phyloP scores from a whole-genome alignment of 1,140 invertebrate genomes.

The Cylas formicarius region DNA sequence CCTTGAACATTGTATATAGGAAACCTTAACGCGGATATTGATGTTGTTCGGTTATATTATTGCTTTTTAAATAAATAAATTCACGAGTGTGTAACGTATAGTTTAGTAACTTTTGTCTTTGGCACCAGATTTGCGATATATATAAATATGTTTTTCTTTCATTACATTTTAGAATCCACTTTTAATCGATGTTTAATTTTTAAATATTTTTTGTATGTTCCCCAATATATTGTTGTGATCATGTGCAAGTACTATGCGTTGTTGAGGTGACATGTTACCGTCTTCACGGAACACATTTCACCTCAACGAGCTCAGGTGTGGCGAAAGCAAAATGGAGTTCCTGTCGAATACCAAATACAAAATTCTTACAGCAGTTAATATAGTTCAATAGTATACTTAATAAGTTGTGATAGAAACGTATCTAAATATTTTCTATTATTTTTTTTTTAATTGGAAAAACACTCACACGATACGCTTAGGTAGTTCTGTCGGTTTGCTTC shows the following conservation, averaged over 20 bases:
- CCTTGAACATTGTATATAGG: too few species aligned
- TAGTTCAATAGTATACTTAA: conserved; percentile 31
- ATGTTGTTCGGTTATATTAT: too few species aligned
- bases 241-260: too few species aligned
- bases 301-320: too few species aligned
- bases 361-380: conserved; percentile 15
- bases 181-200: conserved; percentile 36
- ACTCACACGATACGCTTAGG: conserved; percentile 32
- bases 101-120: conserved; percentile 40
- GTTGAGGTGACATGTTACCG: too few species aligned
- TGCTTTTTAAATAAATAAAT: too few species aligned
- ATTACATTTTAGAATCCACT: conserved; percentile 35
- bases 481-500: conserved; percentile 29
- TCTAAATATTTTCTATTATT: conserved; percentile 35
- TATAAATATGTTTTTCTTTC: conserved; percentile 14
- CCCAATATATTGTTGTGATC: conserved; percentile 37
- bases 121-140: conserved; percentile 37
- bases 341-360: conserved; percentile 7
- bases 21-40: too few species aligned
- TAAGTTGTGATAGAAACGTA: conserved; percentile 36
- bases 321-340: too few species aligned
- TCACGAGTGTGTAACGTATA: too few species aligned
- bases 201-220: conserved; percentile 38
- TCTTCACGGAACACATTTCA: too few species aligned
- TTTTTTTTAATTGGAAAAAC: conserved; percentile 35